Conservation (phyloP, 2,113 vertebrate species). For the Eonycteris spelaea region DNA sequence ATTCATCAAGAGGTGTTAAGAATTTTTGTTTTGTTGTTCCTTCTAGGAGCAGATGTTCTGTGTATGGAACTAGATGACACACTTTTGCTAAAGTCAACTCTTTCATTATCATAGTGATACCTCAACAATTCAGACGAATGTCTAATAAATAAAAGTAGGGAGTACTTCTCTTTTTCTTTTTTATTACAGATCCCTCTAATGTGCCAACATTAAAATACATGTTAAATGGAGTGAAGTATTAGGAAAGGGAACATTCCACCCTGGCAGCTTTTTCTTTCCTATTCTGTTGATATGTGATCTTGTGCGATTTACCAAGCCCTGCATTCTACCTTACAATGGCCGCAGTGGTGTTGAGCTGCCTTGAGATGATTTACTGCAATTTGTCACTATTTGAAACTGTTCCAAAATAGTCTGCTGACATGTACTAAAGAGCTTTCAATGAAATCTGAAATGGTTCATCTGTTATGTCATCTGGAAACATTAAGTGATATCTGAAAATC, state of each 20-base stretch:
- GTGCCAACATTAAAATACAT: conserved; percentile 2
- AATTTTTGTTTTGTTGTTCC: not conserved
- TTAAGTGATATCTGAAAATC: conserved; percentile 83
- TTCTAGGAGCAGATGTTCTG: not conserved
- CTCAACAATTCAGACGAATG: not conserved
- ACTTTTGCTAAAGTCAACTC: not conserved
- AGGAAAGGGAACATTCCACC: conserved; percentile 54
- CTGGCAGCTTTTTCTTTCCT: conserved; percentile 67
- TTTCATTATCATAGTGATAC: not conserved
- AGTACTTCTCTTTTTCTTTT: not conserved
- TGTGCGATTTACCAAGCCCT: conserved; percentile 64
- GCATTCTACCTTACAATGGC: conserved; percentile 64
- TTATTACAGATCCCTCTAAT: not conserved
- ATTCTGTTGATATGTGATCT: conserved; percentile 64
- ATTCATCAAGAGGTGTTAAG: not conserved
- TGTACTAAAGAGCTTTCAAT: conserved; percentile 80
- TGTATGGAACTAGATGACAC: not conserved
- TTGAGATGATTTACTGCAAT: conserved; percentile 75
- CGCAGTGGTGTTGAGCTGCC: conserved; percentile 41
- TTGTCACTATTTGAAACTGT: conserved; percentile 79
- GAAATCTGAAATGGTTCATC: conserved; percentile 81
- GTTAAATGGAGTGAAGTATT: conserved; percentile 50
- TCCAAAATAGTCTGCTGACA: conserved; percentile 80
- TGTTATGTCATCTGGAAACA: conserved; percentile 82
- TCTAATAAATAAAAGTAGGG: conserved; percentile 44